phyloP scores from a whole-genome alignment of 2,888 invertebrate species.

The Vannuccia rotundouncinata region DNA sequence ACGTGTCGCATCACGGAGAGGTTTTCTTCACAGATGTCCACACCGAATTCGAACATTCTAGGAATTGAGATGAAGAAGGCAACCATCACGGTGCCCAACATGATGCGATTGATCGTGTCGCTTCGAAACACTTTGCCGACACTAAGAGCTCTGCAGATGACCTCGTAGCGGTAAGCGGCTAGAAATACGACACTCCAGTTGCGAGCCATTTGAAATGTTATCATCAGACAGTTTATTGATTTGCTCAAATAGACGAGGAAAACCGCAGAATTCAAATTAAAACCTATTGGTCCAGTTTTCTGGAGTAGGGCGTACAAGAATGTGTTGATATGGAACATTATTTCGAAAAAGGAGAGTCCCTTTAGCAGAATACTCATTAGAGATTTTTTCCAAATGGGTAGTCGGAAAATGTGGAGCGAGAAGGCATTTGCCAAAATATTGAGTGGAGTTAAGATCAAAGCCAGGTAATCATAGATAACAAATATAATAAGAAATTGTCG shows the following conservation, averaged over 20 bases:
- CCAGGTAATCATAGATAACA: no score
- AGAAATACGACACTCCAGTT: background rate
- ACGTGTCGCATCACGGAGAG: background rate
- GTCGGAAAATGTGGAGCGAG: slow-evolving; percentile 25
- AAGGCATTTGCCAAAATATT: slow-evolving; percentile 21
- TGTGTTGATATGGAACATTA: slow-evolving; percentile 27
- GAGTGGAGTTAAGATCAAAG: no score
- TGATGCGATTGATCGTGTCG: background rate
- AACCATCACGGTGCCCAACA: background rate
- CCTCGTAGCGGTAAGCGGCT: background rate
- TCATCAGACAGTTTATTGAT: no score
- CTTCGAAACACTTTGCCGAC: background rate
- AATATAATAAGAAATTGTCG: no score
- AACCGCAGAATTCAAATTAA: no score
- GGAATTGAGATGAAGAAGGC: background rate
- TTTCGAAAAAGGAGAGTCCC: slow-evolving; percentile 32
- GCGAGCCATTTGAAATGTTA: background rate
- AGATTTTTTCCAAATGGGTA: slow-evolving; percentile 34
- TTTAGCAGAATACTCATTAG: slow-evolving; percentile 33
- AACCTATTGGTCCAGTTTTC: no score
- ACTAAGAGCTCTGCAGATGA: background rate
- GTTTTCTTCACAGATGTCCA: background rate
- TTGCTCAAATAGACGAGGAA: no score
- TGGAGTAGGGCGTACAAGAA: slow-evolving; percentile 7
- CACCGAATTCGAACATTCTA: background rate